These are phyloP conservation scores for Motacilla tschutschensis DNA, from an alignment of 2,113 vertebrate genomes.

Conservation along the genomic window DNA sequence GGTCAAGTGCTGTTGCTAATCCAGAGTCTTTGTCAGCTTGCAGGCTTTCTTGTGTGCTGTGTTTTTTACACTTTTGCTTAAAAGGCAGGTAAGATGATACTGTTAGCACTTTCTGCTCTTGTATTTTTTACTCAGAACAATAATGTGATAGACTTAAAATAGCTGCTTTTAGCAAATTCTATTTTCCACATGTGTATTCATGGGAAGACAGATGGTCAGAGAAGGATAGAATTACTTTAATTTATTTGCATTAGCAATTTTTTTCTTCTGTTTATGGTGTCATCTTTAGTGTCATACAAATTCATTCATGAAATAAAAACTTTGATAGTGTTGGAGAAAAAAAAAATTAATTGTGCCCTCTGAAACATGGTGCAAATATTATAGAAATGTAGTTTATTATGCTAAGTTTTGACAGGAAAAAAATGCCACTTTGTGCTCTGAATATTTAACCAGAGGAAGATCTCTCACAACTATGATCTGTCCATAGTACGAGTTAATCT, in stretches of 20 bases:
- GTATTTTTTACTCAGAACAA: not conserved
- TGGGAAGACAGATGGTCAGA: not conserved
- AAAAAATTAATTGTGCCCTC: not conserved
- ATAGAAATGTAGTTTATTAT: not conserved
- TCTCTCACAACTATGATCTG: not conserved
- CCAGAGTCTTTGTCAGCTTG: not conserved
- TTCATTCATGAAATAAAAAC: not conserved
- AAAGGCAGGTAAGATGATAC: slow-evolving; percentile 32
- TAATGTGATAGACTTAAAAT: slow-evolving; percentile 2
- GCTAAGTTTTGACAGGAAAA: not conserved
- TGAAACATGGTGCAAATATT: not conserved
- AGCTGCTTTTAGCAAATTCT: slow-evolving; percentile 29
- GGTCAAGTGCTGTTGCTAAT: not conserved
- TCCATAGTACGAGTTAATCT: not conserved
- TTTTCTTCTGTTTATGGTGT: not conserved
- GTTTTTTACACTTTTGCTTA: slow-evolving; percentile 25
- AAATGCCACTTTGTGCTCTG: not conserved
- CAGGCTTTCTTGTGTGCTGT: not conserved
- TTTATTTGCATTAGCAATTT: slow-evolving; percentile 28
- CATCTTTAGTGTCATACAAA: not conserved
- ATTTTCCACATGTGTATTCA: not conserved
- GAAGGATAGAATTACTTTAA: slow-evolving; percentile 17
- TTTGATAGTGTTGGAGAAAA: not conserved
- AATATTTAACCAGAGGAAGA: not conserved
- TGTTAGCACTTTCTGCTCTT: not conserved